phyloP scores from a whole-genome alignment of 2,113 vertebrate genomes.

The Eudyptes chrysolophus region DNA sequence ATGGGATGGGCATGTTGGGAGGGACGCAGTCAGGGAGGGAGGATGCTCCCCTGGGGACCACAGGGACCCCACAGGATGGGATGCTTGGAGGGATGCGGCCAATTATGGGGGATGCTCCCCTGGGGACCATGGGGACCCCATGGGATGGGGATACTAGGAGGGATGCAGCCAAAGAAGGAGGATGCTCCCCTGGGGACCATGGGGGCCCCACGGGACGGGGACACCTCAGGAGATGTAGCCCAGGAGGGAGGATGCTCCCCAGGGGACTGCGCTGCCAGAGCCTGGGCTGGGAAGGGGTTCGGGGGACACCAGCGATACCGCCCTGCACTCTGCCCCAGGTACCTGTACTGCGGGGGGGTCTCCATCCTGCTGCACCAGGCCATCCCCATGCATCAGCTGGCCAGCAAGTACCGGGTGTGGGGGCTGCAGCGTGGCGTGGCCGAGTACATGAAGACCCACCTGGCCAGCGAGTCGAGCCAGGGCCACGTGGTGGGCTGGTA shows the following conservation, averaged over 20 bases:
- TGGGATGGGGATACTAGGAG: rapidly evolving
- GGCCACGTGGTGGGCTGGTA: slow-evolving; percentile 93
- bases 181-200: neutral
- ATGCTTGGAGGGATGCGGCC: neutral
- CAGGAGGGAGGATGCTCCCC: neutral
- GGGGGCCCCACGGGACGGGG: rapidly evolving
- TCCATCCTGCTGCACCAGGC: slow-evolving; percentile 86
- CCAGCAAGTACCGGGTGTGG: slow-evolving; percentile 85
- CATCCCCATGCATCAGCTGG: slow-evolving; percentile 86
- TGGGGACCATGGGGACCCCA: too few relatives aligned
- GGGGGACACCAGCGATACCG: rapidly evolving
- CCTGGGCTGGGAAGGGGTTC: neutral
- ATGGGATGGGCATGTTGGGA: neutral
- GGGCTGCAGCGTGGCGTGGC: slow-evolving; percentile 85
- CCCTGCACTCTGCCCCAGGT: slow-evolving; percentile 64
- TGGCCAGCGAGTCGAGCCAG: slow-evolving; percentile 81
- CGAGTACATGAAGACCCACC: slow-evolving; percentile 88
- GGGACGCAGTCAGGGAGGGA: neutral
- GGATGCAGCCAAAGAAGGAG: neutral
- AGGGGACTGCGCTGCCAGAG: neutral
- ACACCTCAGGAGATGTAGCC: too few relatives aligned
- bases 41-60: neutral
- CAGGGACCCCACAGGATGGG: neutral
- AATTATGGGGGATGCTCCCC: neutral
- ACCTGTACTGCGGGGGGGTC: slow-evolving; percentile 92